Evolutionary conservation across 2,797 vertebrate species (phyloP).

Genomic region (Triplophysa yarkandensis): DNA sequence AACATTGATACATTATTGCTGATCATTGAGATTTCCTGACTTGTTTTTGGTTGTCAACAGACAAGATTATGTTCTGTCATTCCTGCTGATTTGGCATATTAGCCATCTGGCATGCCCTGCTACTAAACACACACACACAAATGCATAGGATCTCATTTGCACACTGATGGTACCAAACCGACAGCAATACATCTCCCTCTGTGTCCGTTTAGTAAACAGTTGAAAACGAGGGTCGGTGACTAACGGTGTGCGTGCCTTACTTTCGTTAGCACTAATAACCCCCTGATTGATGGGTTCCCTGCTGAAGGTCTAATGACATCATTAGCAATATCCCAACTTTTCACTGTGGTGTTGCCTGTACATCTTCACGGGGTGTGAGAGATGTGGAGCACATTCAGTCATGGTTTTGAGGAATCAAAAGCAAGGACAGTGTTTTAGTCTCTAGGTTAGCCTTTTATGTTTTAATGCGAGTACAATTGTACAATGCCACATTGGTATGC

Average conservation of each 20-base stretch:
- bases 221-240: slow-evolving; percentile 17
- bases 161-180: slow-evolving; percentile 15
- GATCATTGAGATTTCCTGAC: neutral
- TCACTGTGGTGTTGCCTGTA: slow-evolving; percentile 7
- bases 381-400: neutral
- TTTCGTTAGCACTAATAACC: slow-evolving; percentile 75
- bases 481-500: neutral
- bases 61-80: slow-evolving; percentile 33
- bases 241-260: slow-evolving; percentile 55
- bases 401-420: neutral
- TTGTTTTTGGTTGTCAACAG: slow-evolving; percentile 8
- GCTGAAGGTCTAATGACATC: slow-evolving; percentile 70
- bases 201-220: slow-evolving; percentile 21
- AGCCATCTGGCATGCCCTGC: slow-evolving; percentile 41
- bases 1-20: slow-evolving; percentile 10
- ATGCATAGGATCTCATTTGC: neutral
- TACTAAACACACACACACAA: slow-evolving; percentile 3
- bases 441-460: neutral
- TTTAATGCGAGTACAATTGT: neutral
- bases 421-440: neutral
- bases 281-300: slow-evolving; percentile 70
- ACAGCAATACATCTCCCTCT: slow-evolving; percentile 28
- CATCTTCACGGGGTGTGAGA: slow-evolving; percentile 4
- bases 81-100: slow-evolving; percentile 44
- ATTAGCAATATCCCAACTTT: slow-evolving; percentile 68